Evolutionary conservation across 2,797 vertebrate species (phyloP).

Genomic region (Microtus obscurus): DNA sequence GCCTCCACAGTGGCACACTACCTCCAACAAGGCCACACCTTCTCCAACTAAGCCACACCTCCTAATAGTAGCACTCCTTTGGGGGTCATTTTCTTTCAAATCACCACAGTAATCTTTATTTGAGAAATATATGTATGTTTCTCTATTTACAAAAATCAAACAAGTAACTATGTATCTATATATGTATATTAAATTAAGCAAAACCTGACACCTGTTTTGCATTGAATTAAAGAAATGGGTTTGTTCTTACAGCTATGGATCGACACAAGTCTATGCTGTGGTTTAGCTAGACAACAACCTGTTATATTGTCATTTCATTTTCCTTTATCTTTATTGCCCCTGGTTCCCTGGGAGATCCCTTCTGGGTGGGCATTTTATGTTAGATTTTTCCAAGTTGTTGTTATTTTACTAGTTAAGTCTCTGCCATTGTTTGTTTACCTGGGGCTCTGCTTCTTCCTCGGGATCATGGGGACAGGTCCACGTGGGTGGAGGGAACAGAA

Average conservation of each 20-base stretch:
- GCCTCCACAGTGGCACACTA: not conserved
- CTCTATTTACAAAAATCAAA: not conserved
- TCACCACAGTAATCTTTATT: not conserved
- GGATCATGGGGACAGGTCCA: not conserved
- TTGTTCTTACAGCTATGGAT: not conserved
- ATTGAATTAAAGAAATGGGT: not conserved
- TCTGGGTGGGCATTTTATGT: not conserved
- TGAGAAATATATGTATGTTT: not conserved
- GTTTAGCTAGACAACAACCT: not conserved
- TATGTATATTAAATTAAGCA: not conserved
- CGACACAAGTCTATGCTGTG: not conserved
- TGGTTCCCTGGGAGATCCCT: slow-evolving; percentile 23
- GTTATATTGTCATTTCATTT: not conserved
- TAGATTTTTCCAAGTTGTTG: slow-evolving; percentile 50
- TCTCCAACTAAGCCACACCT: not conserved
- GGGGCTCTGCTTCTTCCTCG: not conserved
- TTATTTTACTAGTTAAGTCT: slow-evolving; percentile 60
- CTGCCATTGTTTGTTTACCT: slow-evolving; percentile 59
- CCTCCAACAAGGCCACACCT: not conserved
- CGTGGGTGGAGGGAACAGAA: not conserved
- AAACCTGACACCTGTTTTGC: not conserved
- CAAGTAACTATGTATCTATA: not conserved
- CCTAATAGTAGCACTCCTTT: not conserved
- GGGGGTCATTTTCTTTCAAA: not conserved
- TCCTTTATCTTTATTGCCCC: not conserved